Evolutionary conservation across 92 coral and sea anemone species (phyloP).

Genomic region (Zoanthus gigantus): DNA sequence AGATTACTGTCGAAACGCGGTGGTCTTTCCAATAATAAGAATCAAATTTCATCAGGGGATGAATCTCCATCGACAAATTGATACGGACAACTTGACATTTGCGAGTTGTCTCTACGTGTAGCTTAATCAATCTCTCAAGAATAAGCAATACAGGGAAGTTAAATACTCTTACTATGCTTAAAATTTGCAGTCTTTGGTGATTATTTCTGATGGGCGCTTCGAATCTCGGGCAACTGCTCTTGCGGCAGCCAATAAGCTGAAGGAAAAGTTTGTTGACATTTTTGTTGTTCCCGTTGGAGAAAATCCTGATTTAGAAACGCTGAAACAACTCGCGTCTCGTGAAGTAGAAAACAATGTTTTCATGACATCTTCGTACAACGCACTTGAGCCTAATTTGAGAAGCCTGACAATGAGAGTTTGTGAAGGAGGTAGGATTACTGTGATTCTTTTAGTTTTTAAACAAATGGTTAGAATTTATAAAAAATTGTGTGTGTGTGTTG

Average conservation of each 20-base stretch:
- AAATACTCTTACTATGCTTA: neutral
- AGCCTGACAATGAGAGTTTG: conserved; percentile 76
- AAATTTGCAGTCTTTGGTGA: conserved; percentile 70
- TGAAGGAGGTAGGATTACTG: conserved; percentile 61
- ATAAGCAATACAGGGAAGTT: too few species aligned
- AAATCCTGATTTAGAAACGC: conserved; percentile 69
- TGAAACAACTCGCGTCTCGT: conserved; percentile 72
- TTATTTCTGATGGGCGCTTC: conserved; percentile 75
- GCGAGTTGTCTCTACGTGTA: too few species aligned
- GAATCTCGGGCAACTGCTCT: conserved; percentile 50
- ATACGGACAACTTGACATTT: too few species aligned
- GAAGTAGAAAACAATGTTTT: conserved; percentile 88
- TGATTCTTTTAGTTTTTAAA: too few species aligned
- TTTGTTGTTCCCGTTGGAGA: conserved; percentile 77
- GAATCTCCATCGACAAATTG: too few species aligned
- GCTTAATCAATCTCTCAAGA: too few species aligned
- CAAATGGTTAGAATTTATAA: too few species aligned
- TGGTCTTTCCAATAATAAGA: too few species aligned
- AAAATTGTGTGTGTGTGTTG: too few species aligned
- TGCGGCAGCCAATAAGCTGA: conserved; percentile 55
- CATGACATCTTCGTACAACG: conserved; percentile 81
- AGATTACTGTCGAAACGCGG: too few species aligned
- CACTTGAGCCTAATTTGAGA: conserved; percentile 71
- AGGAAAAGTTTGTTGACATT: conserved; percentile 67
- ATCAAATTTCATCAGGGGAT: too few species aligned